Percentiles rank a stretch among this genome's conserved stretches.
phyloP scores from a whole-genome alignment of 2,888 invertebrate species.

The Dryobotodes eremita region DNA sequence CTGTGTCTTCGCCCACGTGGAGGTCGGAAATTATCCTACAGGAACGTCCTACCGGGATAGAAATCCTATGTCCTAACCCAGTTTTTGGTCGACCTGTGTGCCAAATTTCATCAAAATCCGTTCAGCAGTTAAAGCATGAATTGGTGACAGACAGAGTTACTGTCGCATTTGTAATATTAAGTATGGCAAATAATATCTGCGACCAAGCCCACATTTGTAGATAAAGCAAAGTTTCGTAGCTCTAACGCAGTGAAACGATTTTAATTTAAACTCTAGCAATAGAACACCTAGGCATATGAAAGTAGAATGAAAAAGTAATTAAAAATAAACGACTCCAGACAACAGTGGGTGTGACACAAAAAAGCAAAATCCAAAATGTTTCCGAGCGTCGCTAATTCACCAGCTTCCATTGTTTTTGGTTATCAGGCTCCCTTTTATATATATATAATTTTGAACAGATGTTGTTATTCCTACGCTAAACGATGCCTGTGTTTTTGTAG shows the following conservation, averaged over 20 bases:
- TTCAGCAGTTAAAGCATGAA: not conserved
- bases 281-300: slow-evolving; percentile 18
- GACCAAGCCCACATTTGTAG: not conserved
- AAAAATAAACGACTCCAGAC: slow-evolving; percentile 29
- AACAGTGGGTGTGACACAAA: slow-evolving; percentile 38
- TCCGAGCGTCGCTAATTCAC: slow-evolving; percentile 33
- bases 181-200: not conserved
- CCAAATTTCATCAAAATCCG: not conserved
- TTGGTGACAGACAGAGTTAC: not conserved
- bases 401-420: slow-evolving; percentile 24
- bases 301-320: slow-evolving; percentile 18
- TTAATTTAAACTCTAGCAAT: slow-evolving; percentile 13
- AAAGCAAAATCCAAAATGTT: slow-evolving; percentile 32
- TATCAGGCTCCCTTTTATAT: not conserved
- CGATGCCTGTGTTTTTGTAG: not conserved
- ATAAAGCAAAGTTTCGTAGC: not conserved
- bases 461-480: not conserved
- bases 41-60: no score
- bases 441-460: not conserved
- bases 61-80: not conserved
- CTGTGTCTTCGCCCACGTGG: not conserved
- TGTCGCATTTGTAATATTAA: not conserved
- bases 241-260: not conserved
- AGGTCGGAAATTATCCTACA: not conserved
- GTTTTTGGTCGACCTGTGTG: not conserved